A percentile compares a stretch with the other conserved stretches of the same genome.
phyloP scores from a whole-genome alignment of 2,797 vertebrate species.

The Yasuhikotakia modesta region DNA sequence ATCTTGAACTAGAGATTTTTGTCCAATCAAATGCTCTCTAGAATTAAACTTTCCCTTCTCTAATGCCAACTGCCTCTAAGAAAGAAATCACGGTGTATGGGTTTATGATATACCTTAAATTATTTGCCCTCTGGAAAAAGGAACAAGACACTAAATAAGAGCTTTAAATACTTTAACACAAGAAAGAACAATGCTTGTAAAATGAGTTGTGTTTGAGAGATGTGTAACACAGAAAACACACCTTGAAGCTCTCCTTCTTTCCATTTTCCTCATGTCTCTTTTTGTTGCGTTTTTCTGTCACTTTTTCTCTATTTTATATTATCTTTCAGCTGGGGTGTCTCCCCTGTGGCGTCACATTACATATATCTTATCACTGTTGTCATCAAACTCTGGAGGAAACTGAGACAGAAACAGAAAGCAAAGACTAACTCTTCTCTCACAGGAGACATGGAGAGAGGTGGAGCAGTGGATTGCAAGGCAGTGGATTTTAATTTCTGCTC shows the following conservation, averaged over 20 bases:
- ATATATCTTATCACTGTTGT: slow-evolving; percentile 43
- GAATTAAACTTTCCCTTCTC: too few relatives aligned
- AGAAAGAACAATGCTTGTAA: not conserved
- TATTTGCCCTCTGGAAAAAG: too few relatives aligned
- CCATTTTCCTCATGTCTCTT: not conserved
- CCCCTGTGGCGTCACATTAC: slow-evolving; percentile 37
- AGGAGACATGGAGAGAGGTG: slow-evolving; percentile 1
- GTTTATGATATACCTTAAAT: too few relatives aligned
- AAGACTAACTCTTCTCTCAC: not conserved
- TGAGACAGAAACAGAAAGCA: slow-evolving; percentile 2
- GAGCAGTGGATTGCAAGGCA: slow-evolving; percentile 12
- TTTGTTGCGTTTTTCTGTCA: slow-evolving; percentile 25
- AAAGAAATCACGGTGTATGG: too few relatives aligned
- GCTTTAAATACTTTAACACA: not conserved
- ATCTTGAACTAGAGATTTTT: too few relatives aligned
- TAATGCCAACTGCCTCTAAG: too few relatives aligned
- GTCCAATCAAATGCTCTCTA: too few relatives aligned
- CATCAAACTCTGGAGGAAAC: slow-evolving; percentile 12
- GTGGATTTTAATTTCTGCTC: slow-evolving; percentile 43
- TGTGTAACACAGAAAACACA: not conserved
- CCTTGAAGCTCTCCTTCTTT: not conserved
- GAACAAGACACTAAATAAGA: too few relatives aligned
- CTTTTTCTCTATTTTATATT: slow-evolving; percentile 25
- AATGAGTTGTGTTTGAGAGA: not conserved
- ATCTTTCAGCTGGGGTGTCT: slow-evolving; percentile 10